These are phyloP conservation scores for Mastomys natalensis DNA, from an alignment of 2,113 vertebrate genomes.

Conservation along the genomic window DNA sequence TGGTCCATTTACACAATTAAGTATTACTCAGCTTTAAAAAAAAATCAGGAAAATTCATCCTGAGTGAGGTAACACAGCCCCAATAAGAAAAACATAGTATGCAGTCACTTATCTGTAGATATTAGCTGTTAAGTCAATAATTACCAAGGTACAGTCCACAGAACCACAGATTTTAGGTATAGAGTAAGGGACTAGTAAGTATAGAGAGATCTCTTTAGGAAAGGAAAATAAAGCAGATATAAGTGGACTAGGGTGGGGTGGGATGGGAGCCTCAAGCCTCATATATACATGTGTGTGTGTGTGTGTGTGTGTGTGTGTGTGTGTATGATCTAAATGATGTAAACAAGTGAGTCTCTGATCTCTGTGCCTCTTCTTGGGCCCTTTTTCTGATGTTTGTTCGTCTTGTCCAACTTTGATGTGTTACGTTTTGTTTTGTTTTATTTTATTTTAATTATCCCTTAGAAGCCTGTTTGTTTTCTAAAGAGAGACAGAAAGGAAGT, in stretches of 20 bases:
- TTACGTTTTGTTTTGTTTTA: neutral
- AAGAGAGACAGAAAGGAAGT: neutral
- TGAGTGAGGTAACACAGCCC: neutral
- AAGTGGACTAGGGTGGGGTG: neutral
- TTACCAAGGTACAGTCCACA: neutral
- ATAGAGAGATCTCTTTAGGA: neutral
- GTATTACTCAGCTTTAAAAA: neutral
- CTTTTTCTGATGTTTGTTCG: neutral
- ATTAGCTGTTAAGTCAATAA: neutral
- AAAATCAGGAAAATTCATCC: neutral
- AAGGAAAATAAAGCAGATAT: neutral
- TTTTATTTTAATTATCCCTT: neutral
- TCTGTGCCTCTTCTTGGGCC: neutral
- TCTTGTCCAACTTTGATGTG: neutral
- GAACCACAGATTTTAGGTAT: neutral
- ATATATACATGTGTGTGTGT: neutral
- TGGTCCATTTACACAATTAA: neutral
- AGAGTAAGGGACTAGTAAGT: neutral
- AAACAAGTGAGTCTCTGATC: neutral
- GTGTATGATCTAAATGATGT: neutral
- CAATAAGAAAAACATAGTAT: neutral
- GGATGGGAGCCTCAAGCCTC: neutral
- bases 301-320: too few species aligned
- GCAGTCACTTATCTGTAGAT: neutral
- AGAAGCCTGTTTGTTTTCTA: neutral